Percentiles rank a stretch among this genome's conserved stretches.
Conservation (phyloP, 2,797 vertebrate species). For the Podargus strigoides region DNA sequence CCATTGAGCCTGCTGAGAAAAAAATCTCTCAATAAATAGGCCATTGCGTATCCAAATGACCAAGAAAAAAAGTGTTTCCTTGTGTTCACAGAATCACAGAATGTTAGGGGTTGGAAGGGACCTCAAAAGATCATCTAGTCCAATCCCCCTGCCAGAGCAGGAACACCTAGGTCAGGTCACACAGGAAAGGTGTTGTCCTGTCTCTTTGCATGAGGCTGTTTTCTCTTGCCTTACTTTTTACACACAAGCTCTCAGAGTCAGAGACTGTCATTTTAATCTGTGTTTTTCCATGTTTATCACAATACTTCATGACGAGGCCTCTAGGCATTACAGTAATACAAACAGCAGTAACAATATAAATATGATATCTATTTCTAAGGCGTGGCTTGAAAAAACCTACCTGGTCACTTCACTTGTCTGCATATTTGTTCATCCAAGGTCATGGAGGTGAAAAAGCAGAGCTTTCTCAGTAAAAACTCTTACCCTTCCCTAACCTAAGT, state of each 20-base stretch:
- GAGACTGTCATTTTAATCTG: conserved; percentile 32
- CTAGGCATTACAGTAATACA: background rate
- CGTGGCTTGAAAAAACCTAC: background rate
- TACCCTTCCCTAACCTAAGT: conserved; percentile 31
- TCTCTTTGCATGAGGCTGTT: background rate
- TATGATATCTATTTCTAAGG: background rate
- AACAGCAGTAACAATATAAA: background rate
- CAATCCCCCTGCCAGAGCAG: no score
- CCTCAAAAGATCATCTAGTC: no score
- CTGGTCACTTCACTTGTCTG: background rate
- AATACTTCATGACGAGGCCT: conserved; percentile 2
- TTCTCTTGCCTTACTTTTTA: background rate
- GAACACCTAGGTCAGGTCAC: no score
- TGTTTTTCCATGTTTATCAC: background rate
- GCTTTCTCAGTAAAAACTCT: conserved; percentile 28
- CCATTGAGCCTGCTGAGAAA: background rate
- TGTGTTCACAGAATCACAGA: no score
- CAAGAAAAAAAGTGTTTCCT: background rate
- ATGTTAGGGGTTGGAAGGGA: no score
- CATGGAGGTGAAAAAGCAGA: background rate
- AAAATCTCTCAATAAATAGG: background rate
- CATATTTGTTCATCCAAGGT: conserved; percentile 22
- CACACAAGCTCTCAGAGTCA: background rate
- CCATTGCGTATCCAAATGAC: background rate
- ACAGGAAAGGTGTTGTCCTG: no score